Evolutionary conservation across 2,113 vertebrate genomes (phyloP), one percentile per base, ranked within the genome.

Genomic region (Emydura subglobosa): DNA sequence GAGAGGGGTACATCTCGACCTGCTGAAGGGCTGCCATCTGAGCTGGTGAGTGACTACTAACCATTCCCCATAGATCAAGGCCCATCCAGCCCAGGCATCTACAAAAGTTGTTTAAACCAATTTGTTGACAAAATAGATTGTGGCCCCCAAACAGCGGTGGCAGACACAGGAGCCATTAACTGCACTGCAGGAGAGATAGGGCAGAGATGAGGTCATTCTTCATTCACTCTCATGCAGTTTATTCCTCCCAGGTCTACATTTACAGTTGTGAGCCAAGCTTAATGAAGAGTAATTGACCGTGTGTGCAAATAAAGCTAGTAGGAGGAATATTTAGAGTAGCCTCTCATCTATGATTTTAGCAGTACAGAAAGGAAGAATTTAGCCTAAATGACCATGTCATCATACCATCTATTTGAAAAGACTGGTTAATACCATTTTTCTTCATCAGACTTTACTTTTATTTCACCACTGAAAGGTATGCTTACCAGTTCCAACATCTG

Each of bases 181-280:
- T 31, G 47, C 0, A 0, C 9, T 42, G 17, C 4, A 79, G 57
- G 10, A 9, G 59, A 80, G 92, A 47, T 12, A 76, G 17, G 42
- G 55, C 0, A 6, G 29, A 39, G 54, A 34, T 27, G 9, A 93
- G 44, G 44, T 87, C 0, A 51, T 79, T 94, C 94, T 87, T 91
- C 49, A n/a, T n/a, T 88, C 25, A 27, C 47, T 53, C 68, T 16
- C 1, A 1, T 44, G 11, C 0, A n/a, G 25, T 0, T 0, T 0
- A 0, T 12, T 29, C n/a, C 1, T 1, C 76, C 29, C 31, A 55
- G 47, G 81, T 0, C 0, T 65, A 2, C 1, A 1, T 1, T 7
- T 0, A 2, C 53, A 0, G 0, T 57, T 1, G 2, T 0, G 1
- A 87, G 42, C n/a, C 0, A 4, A 42, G 25, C 84, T 83, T 68